Base-by-base conservation (phyloP, 2,888 invertebrate genomes). In the Poecilus cupreus region DNA sequence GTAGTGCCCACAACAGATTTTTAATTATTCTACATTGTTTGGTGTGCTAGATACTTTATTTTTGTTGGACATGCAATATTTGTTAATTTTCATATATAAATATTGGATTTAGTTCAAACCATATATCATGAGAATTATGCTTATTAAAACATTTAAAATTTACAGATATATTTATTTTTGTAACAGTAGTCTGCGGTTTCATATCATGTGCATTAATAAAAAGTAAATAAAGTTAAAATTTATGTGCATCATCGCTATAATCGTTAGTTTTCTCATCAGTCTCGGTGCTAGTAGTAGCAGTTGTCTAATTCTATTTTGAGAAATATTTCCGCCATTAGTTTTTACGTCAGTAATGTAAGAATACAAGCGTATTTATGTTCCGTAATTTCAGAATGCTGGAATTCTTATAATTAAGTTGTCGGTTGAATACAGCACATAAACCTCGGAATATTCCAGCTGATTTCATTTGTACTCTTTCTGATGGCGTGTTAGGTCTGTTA, bases 381-480 rank as follows among this genome's bases (percentile, higher is more conserved):
- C 26, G 60, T 60, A 60, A 60, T 60, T 32, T 60, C 13, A 24
- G 60, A 32, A 60, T 60, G n/a, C 60, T 11, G 60, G 32, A 60
- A 60, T 60, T 60, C 24, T 60, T 32, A 60, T 60, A 60, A 60
- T 60, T 60, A 60, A 60, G 32, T 60, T 60, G 60, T 60, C 26
- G 16, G 54, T 60, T 60, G 32, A 22, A 60, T 60, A 54, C 24
- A 60, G 24, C 60, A 16, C 60, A 60, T 60, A 60, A 60, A 60
- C 13, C 64, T 18, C 16, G 18, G 64, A 37, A 68, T 68, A 68
- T 68, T 68, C 64, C 37, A 18, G 16, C 16, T 68, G 64, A 68
- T 68, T 68, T 68, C 64, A 68, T 68, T 68, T 68, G 32, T 68
- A 32, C 32, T 68, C 64, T 68, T 37, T 68, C 64, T 68, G 64